Percentiles rank a stretch among this genome's conserved stretches.
These are phyloP conservation scores for Drosophila virilis DNA, from an alignment of 1,140 invertebrate genomes.

Conservation along the genomic window DNA sequence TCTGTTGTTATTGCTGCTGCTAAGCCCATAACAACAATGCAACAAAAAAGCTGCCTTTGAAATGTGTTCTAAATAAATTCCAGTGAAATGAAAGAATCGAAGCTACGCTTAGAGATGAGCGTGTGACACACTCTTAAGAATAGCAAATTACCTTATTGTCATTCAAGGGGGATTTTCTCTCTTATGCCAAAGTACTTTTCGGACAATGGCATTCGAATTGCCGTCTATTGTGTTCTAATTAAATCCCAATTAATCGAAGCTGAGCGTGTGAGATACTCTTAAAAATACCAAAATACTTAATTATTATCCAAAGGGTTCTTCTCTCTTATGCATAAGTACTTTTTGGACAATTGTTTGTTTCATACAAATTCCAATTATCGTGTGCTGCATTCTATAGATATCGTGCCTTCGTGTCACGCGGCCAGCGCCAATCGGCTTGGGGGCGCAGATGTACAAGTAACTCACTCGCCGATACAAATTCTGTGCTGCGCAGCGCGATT, in stretches of 20 bases:
- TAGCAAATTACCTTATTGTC: not conserved
- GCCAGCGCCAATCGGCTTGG: conserved; percentile 28
- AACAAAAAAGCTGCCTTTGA: conserved; percentile 46
- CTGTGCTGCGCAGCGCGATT: conserved; percentile 74
- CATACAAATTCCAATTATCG: not conserved
- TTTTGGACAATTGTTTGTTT: too few relatives aligned
- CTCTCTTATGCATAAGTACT: not conserved
- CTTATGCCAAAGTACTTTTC: too few relatives aligned
- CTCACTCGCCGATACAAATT: conserved; percentile 74
- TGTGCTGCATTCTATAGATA: not conserved
- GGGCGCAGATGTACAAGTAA: conserved; percentile 63
- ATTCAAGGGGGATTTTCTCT: not conserved
- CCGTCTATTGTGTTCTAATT: conserved; percentile 66
- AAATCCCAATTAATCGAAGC: conserved; percentile 74
- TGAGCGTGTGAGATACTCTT: not conserved
- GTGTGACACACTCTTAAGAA: not conserved
- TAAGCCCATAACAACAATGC: conserved; percentile 40
- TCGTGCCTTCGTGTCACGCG: conserved; percentile 27
- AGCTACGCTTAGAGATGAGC: conserved; percentile 26
- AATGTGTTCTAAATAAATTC: conserved; percentile 83
- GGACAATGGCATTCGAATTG: too few relatives aligned
- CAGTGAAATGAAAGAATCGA: conserved; percentile 69
- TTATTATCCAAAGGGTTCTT: not conserved
- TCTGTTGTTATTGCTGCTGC: conserved; percentile 51
- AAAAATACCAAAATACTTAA: not conserved